A percentile compares a stretch with the other conserved stretches of the same genome.
phyloP scores from a whole-genome alignment of 23 tunicate species.

The Ascidia mentula region DNA sequence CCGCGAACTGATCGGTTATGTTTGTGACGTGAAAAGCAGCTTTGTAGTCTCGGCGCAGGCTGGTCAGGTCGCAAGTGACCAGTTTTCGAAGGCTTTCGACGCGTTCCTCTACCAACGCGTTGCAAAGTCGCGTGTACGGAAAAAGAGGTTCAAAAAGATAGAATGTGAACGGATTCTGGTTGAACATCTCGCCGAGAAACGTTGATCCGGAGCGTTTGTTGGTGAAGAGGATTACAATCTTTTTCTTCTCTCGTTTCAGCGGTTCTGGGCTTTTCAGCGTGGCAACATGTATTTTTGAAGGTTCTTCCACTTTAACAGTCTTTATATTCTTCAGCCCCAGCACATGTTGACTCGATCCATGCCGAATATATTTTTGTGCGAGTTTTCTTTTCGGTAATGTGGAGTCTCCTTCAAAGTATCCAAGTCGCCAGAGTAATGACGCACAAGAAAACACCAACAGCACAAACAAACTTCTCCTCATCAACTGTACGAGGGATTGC shows the following conservation, averaged over 20 bases:
- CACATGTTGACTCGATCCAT: too few species aligned
- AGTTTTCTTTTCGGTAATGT: too few species aligned
- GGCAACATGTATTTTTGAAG: too few species aligned
- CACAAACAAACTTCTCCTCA: neutral
- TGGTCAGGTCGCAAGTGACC: conserved; percentile 38
- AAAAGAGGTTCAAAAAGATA: conserved; percentile 80
- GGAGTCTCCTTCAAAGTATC: neutral
- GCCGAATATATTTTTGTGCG: too few species aligned
- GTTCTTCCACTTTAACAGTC: neutral
- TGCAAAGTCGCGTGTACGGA: conserved; percentile 68
- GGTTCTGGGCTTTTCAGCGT: too few species aligned
- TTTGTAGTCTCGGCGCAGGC: conserved; percentile 18
- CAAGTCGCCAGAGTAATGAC: neutral
- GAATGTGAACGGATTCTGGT: conserved; percentile 43
- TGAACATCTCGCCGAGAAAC: conserved; percentile 62
- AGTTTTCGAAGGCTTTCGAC: conserved; percentile 22
- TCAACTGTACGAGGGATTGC: neutral
- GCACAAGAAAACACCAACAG: neutral
- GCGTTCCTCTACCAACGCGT: conserved; percentile 31
- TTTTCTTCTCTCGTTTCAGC: conserved; percentile 11
- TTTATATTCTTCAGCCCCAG: too few species aligned
- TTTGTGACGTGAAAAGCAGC: conserved; percentile 30
- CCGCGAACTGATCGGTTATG: conserved; percentile 45
- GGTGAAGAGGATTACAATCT: conserved; percentile 49
- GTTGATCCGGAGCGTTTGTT: conserved; percentile 83